Evolutionary conservation across 2,888 invertebrate genomes (phyloP).

Genomic region (Erebia aethiops): DNA sequence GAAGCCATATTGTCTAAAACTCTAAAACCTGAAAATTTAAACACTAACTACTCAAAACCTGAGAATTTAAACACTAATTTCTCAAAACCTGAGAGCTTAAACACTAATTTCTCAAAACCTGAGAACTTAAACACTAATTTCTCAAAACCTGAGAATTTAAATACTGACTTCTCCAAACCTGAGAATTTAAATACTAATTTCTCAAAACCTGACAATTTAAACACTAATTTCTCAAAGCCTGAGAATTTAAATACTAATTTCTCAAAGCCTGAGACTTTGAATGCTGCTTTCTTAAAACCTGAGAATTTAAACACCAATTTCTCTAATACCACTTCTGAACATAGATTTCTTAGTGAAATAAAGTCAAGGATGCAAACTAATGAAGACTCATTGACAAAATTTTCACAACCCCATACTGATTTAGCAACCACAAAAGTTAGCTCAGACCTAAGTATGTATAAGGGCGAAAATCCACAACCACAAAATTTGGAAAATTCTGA

Average conservation of each 20-base stretch:
- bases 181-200: conserved; percentile 6
- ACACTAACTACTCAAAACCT: conserved; percentile 5
- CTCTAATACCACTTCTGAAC: background rate
- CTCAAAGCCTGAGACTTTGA: conserved; percentile 4
- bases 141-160: conserved; percentile 2
- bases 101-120: conserved; percentile 8
- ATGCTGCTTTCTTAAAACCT: conserved; percentile 13
- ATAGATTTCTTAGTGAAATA: conserved; percentile 14
- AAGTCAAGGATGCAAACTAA: background rate
- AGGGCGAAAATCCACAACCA: conserved; percentile 4
- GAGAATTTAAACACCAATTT: conserved; percentile 8
- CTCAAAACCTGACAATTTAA: background rate
- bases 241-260: conserved; percentile 10
- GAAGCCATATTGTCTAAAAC: conserved; percentile 14
- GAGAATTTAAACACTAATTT: conserved; percentile 5
- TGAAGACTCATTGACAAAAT: conserved; percentile 6
- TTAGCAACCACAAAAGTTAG: conserved; percentile 5
- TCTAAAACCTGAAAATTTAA: conserved; percentile 18
- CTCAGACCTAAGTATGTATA: conserved; percentile 6
- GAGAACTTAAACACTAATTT: conserved; percentile 4
- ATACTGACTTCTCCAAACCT: conserved; percentile 12
- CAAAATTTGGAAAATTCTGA: conserved; percentile 4
- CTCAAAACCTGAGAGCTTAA: conserved; percentile 6
- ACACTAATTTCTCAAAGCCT: conserved; percentile 5
- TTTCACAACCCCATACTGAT: background rate